Evolutionary conservation across 2,797 vertebrate species (phyloP).

Genomic region (Otus scops): DNA sequence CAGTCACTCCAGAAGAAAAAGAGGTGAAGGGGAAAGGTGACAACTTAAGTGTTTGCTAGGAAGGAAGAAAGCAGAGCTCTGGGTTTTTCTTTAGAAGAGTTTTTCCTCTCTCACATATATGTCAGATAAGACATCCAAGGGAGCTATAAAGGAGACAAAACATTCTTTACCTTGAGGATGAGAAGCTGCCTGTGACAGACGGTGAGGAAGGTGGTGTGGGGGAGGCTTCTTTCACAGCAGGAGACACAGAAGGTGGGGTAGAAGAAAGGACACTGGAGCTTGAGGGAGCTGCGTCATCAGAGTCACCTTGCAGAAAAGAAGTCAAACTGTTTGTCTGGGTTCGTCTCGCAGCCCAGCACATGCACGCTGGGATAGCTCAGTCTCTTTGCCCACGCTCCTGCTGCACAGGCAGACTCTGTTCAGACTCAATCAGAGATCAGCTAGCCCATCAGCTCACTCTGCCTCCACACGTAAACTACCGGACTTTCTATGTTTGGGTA

Average conservation of each 20-base stretch:
- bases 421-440: background rate
- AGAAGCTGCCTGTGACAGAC: slow-evolving; percentile 87
- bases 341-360: background rate
- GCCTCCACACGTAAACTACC: background rate
- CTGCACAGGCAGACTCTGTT: background rate
- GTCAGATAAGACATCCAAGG: background rate
- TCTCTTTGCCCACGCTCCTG: background rate
- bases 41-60: background rate
- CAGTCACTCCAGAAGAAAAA: background rate
- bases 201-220: slow-evolving; percentile 97
- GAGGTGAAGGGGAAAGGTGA: background rate
- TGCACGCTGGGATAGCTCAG: background rate
- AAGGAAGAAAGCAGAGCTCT: background rate
- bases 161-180: slow-evolving; percentile 83
- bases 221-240: slow-evolving; percentile 90
- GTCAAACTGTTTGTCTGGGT: background rate
- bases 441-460: background rate
- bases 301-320: slow-evolving; percentile 85
- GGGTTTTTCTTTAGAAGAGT: background rate
- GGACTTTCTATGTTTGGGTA: no score
- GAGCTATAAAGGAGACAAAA: background rate
- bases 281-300: slow-evolving; percentile 90
- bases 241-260: slow-evolving; percentile 89
- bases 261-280: slow-evolving; percentile 86
- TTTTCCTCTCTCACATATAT: background rate